A percentile compares a stretch with the other conserved stretches of the same genome.
Evolutionary conservation across 2,888 invertebrate species (phyloP).

Genomic region (Drosophila picticornis): DNA sequence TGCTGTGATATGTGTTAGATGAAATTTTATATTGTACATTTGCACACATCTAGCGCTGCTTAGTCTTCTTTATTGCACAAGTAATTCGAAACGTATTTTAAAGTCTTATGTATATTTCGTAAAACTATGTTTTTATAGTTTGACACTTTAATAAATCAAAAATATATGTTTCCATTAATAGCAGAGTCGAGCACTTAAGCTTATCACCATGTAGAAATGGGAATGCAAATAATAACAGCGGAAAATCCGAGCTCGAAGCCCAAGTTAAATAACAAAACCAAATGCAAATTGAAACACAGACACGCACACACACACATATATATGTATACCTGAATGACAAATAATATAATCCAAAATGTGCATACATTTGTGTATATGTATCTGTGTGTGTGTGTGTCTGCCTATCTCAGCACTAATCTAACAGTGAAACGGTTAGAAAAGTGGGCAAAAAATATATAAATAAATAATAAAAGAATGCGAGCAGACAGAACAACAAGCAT

Average conservation of each 20-base stretch:
- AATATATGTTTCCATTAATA: slow-evolving; percentile 3
- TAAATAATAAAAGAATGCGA: slow-evolving; percentile 11
- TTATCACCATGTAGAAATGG: slow-evolving; percentile 54
- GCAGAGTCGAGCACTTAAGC: slow-evolving; percentile 25
- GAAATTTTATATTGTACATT: slow-evolving; percentile 23
- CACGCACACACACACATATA: not conserved
- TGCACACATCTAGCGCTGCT: not conserved
- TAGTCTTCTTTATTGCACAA: not conserved
- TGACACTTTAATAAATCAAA: slow-evolving; percentile 20
- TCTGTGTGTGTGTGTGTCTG: slow-evolving; percentile 10
- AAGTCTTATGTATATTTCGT: not conserved
- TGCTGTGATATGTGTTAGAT: slow-evolving; percentile 21
- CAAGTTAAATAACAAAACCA: slow-evolving; percentile 17
- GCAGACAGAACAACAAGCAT: slow-evolving; percentile 19
- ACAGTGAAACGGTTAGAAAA: slow-evolving; percentile 42
- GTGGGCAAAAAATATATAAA: slow-evolving; percentile 22
- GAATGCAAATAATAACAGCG: not conserved
- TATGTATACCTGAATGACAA: slow-evolving; percentile 12
- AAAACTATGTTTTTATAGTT: not conserved
- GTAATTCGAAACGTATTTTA: not conserved
- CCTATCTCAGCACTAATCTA: slow-evolving; percentile 61
- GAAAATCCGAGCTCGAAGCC: not conserved
- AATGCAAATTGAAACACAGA: slow-evolving; percentile 61
- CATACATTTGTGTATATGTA: slow-evolving; percentile 7
- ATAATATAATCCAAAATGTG: slow-evolving; percentile 30